Percentiles rank a stretch among this genome's conserved stretches.
phyloP scores from a whole-genome alignment of 1,140 invertebrate species.

The Cheumatopsyche charites region DNA sequence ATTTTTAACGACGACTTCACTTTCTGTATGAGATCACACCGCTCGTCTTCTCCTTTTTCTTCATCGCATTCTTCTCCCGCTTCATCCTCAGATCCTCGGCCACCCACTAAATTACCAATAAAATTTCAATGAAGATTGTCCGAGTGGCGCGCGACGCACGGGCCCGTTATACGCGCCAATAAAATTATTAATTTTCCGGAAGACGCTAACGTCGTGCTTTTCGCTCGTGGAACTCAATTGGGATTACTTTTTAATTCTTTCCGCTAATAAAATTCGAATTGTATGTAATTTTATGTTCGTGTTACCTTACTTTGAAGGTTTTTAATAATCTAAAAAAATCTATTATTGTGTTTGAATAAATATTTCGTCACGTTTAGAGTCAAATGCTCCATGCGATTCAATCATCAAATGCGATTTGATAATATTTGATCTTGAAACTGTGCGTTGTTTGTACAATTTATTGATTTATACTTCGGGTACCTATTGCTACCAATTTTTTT shows the following conservation, averaged over 20 bases:
- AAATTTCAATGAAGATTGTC: slow-evolving; percentile 47
- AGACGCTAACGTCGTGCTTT: slow-evolving; percentile 3
- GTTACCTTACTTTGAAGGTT: too few relatives aligned
- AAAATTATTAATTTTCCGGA: slow-evolving; percentile 24
- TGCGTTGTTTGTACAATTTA: too few relatives aligned
- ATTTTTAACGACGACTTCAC: slow-evolving; percentile 40
- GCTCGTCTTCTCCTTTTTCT: background rate
- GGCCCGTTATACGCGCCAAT: slow-evolving; percentile 5
- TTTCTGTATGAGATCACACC: slow-evolving; percentile 34
- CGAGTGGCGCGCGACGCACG: slow-evolving; percentile 3
- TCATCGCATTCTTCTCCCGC: background rate
- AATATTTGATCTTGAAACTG: too few relatives aligned
- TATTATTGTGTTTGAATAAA: too few relatives aligned
- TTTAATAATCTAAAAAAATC: too few relatives aligned
- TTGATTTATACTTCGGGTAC: too few relatives aligned
- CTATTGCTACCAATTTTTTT: too few relatives aligned
- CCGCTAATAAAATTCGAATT: too few relatives aligned
- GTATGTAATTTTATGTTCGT: too few relatives aligned
- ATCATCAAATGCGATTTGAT: too few relatives aligned
- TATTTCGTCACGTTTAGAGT: too few relatives aligned
- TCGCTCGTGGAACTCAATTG: background rate
- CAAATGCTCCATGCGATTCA: too few relatives aligned
- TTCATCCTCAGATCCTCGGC: background rate
- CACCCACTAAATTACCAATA: slow-evolving; percentile 46
- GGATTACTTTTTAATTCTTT: background rate